Evolutionary conservation across 2,797 vertebrate species (phyloP).

Genomic region (Amniataba percoides): DNA sequence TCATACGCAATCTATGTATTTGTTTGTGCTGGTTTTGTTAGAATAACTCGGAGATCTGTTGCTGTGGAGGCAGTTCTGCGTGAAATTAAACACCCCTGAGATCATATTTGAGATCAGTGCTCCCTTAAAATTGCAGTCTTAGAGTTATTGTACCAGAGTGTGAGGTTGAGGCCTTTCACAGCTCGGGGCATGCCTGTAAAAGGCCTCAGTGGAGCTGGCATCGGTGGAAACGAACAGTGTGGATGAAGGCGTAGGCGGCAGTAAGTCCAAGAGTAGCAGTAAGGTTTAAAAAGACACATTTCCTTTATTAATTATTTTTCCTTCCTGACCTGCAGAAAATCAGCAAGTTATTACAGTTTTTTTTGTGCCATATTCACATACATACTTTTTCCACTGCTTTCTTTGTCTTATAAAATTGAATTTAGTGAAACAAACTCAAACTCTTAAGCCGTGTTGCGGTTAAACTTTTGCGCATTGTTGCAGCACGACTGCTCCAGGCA

Average conservation of each 20-base stretch:
- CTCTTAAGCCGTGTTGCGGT: background rate
- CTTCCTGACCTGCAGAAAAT: background rate
- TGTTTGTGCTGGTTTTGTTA: background rate
- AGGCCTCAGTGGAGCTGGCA: constrained; percentile 8
- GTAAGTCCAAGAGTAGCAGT: background rate
- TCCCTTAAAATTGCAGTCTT: background rate
- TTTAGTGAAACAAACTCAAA: background rate
- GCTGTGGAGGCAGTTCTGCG: background rate
- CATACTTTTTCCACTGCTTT: background rate
- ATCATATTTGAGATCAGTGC: background rate
- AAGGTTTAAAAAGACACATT: constrained; percentile 4
- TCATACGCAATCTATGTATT: background rate
- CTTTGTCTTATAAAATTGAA: background rate
- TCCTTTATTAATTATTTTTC: background rate
- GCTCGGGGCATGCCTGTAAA: constrained; percentile 4
- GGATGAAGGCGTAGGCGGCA: constrained; percentile 8
- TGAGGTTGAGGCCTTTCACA: constrained; percentile 10
- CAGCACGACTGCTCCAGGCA: constrained; percentile 7
- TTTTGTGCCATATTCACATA: no score
- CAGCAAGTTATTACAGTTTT: background rate
- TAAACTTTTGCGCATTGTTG: constrained; percentile 3
- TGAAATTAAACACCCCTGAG: background rate
- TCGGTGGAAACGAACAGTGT: constrained; percentile 1
- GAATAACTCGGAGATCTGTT: background rate
- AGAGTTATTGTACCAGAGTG: constrained; percentile 2